Evolutionary conservation across 1,140 invertebrate species (phyloP), one percentile per base, ranked within the genome.

Genomic region (Melipona quadrifasciata): DNA sequence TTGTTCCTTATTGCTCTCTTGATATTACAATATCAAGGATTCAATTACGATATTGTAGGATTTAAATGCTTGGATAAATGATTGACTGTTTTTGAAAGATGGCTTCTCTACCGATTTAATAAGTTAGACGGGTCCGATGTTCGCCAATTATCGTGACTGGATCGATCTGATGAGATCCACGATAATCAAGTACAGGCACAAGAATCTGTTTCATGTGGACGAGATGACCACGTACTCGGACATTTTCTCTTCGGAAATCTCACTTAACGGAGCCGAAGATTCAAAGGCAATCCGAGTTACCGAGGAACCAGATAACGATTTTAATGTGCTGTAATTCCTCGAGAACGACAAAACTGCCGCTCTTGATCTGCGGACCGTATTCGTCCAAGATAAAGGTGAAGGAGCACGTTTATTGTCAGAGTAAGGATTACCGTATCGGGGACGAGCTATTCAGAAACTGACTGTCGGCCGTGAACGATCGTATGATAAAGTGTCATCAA

Each of bases 61-160:
- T 93, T 93, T 65, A 93, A 93, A 55, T 91, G 91, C 75, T 91
- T 91, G 4, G 87, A 91, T 16, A 47, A 72, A 5, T 94, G 92
- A 92, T 76, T 93, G 5, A 93, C 87, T 1, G 10, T 94, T 94
- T 65, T 68, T 94, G 4, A 93, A 91, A 71, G 89, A 74, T 39
- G 89, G 90, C 6, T 92, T 94, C 58, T 91, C 88, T 0, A 34
- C 89, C 39, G 85, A 85, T 10, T 58, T 90, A 47, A 84, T 75
- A 2, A 86, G 86, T 19, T 85, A 77, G n/a, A 47, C 74, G n/a
- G 91, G 90, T 10, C 92, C 91, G 31, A 65, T 87, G 14, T 94
- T 94, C 51, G 12, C 78, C 0, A 90, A 94, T n/a, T 92, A 92
- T 27, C 86, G 84, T 21, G 68, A 74, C 8, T 94, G 93, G 93